phyloP scores from a whole-genome alignment of 2,888 invertebrate genomes.

The Rhagium mordax region DNA sequence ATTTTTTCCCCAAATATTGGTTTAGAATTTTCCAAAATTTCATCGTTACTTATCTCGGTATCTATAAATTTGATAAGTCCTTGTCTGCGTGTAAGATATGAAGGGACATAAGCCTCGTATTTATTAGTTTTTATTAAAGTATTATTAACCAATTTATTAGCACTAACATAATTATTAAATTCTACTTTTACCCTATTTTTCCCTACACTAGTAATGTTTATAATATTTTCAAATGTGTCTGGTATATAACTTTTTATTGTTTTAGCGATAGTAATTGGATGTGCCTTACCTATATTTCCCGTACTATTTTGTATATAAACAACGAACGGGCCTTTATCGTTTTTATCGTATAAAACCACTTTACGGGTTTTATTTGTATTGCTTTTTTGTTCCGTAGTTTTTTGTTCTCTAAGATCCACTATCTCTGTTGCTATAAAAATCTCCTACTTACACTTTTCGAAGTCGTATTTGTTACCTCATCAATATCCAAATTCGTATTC shows the following conservation, averaged over 20 bases:
- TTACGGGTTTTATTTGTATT: too few species aligned
- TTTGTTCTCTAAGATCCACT: too few species aligned
- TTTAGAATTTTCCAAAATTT: neutral
- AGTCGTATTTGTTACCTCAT: too few species aligned
- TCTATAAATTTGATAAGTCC: neutral
- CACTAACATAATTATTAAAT: neutral
- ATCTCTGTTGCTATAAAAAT: too few species aligned
- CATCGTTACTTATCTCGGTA: neutral
- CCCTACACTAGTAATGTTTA: neutral
- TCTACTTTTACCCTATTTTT: neutral
- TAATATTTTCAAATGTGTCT: neutral
- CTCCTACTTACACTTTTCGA: too few species aligned
- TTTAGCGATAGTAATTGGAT: conserved; percentile 3
- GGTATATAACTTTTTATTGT: conserved; percentile 1
- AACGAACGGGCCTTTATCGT: neutral
- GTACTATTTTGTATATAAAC: conserved; percentile 1
- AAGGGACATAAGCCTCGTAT: neutral
- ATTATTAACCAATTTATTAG: neutral
- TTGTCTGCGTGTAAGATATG: neutral
- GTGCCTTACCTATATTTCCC: conserved; percentile 14
- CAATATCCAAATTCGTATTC: neutral
- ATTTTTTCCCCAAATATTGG: neutral
- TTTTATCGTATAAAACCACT: too few species aligned
- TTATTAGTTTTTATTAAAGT: neutral
- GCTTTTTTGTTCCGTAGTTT: too few species aligned